These are phyloP conservation scores for Antheraea pernyi DNA, from an alignment of 1,140 invertebrate genomes.

Conservation along the genomic window DNA sequence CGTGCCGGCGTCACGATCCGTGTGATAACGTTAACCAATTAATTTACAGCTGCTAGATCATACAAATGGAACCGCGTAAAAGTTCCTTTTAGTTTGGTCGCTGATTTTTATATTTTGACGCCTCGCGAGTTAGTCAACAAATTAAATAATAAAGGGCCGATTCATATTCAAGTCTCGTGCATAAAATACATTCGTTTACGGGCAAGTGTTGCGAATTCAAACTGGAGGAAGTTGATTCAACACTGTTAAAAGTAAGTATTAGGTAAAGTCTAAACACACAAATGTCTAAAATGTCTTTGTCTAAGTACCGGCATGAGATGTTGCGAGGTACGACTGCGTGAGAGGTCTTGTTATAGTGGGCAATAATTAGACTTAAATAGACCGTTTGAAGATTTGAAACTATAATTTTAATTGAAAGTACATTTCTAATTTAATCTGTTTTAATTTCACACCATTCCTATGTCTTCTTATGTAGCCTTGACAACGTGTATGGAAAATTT, in stretches of 20 bases:
- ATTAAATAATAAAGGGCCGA: conserved; percentile 63
- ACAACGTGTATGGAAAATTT: too few species aligned
- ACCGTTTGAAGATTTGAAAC: not conserved
- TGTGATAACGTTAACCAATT: conserved; percentile 45
- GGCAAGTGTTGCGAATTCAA: conserved; percentile 25
- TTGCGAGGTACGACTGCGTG: not conserved
- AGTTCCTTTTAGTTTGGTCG: conserved; percentile 30
- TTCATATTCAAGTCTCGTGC: conserved; percentile 55
- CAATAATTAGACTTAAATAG: not conserved
- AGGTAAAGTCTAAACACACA: not conserved
- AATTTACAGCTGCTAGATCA: not conserved
- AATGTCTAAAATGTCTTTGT: not conserved
- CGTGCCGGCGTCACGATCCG: conserved; percentile 43
- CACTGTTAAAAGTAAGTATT: not conserved
- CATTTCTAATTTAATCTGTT: not conserved
- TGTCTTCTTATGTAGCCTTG: too few species aligned
- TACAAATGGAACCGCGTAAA: not conserved
- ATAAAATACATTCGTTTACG: conserved; percentile 36
- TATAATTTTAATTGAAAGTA: not conserved
- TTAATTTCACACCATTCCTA: too few species aligned
- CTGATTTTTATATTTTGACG: conserved; percentile 60
- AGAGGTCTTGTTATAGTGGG: not conserved
- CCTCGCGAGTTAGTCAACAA: conserved; percentile 53
- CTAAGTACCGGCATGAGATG: not conserved
- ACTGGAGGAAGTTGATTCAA: conserved; percentile 20